Percentiles rank a stretch among this genome's conserved stretches.
Evolutionary conservation across 2,113 vertebrate species (phyloP).

Genomic region (Prinia subflava): DNA sequence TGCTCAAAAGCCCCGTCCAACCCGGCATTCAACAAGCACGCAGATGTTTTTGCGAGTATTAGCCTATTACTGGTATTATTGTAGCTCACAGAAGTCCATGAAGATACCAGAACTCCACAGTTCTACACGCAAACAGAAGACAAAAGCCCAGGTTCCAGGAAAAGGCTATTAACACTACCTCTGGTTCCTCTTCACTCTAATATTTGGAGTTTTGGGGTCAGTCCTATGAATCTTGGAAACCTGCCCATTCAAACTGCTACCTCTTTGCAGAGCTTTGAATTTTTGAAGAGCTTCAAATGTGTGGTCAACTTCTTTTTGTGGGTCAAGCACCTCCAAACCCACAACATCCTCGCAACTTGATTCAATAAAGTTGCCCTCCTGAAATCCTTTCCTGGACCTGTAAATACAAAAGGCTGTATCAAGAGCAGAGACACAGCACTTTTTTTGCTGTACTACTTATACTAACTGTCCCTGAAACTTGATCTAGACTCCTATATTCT

Average conservation of each 20-base stretch:
- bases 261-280: background rate
- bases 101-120: background rate
- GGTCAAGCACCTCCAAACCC: background rate
- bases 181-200: background rate
- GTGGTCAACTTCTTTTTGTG: background rate
- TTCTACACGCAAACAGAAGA: background rate
- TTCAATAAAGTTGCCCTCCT: background rate
- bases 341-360: accelerated
- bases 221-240: background rate
- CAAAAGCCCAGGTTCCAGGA: background rate
- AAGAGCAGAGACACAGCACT: background rate
- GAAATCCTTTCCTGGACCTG: background rate
- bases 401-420: background rate
- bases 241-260: background rate
- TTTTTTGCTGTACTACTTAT: background rate
- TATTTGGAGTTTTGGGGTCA: background rate
- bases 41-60: background rate
- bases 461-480: background rate
- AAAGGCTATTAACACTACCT: background rate
- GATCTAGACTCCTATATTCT: background rate
- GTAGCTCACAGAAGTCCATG: background rate
- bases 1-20: background rate
- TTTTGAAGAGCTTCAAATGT: background rate
- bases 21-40: background rate
- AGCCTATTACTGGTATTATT: background rate